Percentiles rank a stretch among this genome's conserved stretches.
These are phyloP conservation scores for Zosterops lateralis DNA, from an alignment of 2,113 vertebrate species.

Conservation along the genomic window DNA sequence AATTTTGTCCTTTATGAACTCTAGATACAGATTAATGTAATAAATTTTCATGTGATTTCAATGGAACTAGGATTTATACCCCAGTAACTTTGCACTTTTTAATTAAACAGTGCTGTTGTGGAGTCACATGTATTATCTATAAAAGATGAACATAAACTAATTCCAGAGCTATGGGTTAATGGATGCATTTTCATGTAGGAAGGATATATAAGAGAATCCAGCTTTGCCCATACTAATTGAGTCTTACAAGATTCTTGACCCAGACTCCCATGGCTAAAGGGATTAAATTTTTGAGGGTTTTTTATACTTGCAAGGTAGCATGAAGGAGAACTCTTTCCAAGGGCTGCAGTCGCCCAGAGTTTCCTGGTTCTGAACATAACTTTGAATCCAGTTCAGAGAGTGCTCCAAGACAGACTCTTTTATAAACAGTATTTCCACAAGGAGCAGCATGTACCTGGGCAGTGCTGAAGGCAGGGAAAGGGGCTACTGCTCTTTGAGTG, in stretches of 20 bases:
- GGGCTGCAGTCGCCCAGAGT: neutral
- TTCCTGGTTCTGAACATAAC: neutral
- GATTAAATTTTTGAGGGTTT: neutral
- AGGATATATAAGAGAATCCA: neutral
- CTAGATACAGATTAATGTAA: neutral
- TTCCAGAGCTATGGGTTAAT: neutral
- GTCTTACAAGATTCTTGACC: neutral
- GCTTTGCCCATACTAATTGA: neutral
- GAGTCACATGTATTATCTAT: neutral
- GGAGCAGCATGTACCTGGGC: neutral
- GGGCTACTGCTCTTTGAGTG: neutral
- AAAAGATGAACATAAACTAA: neutral
- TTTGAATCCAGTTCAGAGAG: neutral
- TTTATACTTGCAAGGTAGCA: neutral
- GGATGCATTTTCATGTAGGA: neutral
- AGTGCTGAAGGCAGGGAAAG: neutral
- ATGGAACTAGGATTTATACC: neutral
- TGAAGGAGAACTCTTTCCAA: neutral
- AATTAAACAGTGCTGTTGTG: neutral
- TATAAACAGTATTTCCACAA: neutral
- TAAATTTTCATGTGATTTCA: neutral
- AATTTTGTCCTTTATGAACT: neutral
- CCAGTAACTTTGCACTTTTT: neutral
- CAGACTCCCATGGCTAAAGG: neutral
- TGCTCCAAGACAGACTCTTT: neutral